phyloP scores from a whole-genome alignment of 2,797 vertebrate genomes.

The Dendrocincla tyrannina region DNA sequence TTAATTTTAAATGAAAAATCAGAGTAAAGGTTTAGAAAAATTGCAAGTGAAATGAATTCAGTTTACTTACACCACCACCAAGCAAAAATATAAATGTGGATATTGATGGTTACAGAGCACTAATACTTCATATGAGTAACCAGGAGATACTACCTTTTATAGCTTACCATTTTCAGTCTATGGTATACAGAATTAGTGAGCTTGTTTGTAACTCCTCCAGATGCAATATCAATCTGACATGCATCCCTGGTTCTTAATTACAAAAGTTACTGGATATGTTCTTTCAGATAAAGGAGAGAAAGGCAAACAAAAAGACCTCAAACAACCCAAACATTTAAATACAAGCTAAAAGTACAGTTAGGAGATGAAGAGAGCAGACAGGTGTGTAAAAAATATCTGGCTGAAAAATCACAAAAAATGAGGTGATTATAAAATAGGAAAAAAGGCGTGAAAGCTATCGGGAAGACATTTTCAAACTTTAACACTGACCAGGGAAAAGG shows the following conservation, averaged over 20 bases:
- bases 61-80: not conserved
- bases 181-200: not conserved
- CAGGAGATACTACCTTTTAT: not conserved
- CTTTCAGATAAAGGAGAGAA: not conserved
- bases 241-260: not conserved
- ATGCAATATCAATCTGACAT: not conserved
- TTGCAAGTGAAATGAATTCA: not conserved
- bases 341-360: not conserved
- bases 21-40: constrained; percentile 13
- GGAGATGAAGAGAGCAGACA: not conserved
- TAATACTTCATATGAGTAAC: not conserved
- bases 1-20: not conserved
- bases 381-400: not conserved
- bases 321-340: not conserved
- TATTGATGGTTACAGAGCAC: not conserved
- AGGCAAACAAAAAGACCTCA: not conserved
- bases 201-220: not conserved
- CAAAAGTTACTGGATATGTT: not conserved
- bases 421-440: not conserved
- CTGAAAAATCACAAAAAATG: not conserved
- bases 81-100: not conserved
- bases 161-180: not conserved
- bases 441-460: not conserved
- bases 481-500: not conserved
- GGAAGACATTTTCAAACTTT: not conserved